These are phyloP conservation scores for Stenoptilia bipunctidactyla DNA, from an alignment of 2,888 invertebrate genomes.

Conservation along the genomic window DNA sequence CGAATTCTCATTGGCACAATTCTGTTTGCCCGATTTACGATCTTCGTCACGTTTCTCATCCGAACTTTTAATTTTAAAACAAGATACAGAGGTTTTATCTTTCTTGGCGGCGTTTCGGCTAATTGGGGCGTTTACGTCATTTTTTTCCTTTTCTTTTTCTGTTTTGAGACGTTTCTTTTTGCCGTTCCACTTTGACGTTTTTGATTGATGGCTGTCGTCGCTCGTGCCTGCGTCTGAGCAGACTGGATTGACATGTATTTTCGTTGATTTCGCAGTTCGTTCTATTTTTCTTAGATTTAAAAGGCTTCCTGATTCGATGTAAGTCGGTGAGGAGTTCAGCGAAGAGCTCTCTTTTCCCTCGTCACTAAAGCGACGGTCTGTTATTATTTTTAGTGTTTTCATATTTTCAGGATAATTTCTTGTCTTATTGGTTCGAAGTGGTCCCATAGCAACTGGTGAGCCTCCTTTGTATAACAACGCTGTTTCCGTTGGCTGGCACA, in stretches of 20 bases:
- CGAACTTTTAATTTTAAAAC: conserved; percentile 61
- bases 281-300: conserved; percentile 58
- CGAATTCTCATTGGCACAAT: conserved; percentile 55
- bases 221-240: conserved; percentile 54
- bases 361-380: conserved; percentile 37
- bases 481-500: conserved; percentile 75
- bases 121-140: conserved; percentile 42
- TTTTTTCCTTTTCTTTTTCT: conserved; percentile 30
- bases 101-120: conserved; percentile 45
- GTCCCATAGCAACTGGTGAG: conserved; percentile 65
- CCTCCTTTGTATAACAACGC: conserved; percentile 65
- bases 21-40: conserved; percentile 45
- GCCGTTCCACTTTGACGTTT: conserved; percentile 54
- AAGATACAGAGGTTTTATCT: conserved; percentile 57
- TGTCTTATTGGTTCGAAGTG: conserved; percentile 58
- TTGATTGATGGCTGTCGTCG: conserved; percentile 53
- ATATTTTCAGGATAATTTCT: conserved; percentile 41
- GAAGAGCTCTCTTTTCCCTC: conserved; percentile 42
- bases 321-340: conserved; percentile 41
- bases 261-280: conserved; percentile 58
- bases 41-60: conserved; percentile 52
- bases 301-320: conserved; percentile 43
- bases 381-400: conserved; percentile 44
- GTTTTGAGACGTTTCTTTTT: conserved; percentile 59
- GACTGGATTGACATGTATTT: conserved; percentile 61